Conservation (phyloP, 64 coral and sea anemone genomes). For the Exaiptasia diaphana region DNA sequence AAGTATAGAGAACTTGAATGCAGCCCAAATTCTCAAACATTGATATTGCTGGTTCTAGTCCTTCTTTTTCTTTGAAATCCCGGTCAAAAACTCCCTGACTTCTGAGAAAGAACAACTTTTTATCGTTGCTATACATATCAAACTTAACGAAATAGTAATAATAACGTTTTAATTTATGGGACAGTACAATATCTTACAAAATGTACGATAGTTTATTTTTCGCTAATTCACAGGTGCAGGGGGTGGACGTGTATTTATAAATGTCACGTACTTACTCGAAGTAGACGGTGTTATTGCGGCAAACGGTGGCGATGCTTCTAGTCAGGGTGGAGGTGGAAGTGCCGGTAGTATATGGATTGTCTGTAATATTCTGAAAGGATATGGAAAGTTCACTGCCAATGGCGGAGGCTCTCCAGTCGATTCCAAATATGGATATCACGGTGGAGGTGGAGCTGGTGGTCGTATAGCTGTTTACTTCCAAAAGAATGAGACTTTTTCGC, state of each 20-base stretch:
- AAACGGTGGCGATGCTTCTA: constrained; percentile 55
- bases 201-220: no score
- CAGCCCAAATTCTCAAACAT: no score
- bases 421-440: not conserved
- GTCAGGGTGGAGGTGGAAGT: constrained; percentile 77
- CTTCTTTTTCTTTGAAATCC: no score
- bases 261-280: constrained; percentile 69
- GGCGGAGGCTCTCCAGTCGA: constrained; percentile 46
- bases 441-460: constrained; percentile 76
- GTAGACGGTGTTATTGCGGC: constrained; percentile 62
- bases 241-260: constrained; percentile 72
- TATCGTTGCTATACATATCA: no score
- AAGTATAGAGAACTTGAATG: no score
- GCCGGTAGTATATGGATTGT: constrained; percentile 78
- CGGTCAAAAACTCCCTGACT: no score
- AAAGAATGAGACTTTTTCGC: constrained; percentile 78
- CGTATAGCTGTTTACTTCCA: constrained; percentile 77
- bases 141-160: no score
- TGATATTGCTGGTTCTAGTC: no score
- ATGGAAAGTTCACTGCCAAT: constrained; percentile 79
- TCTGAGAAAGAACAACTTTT: no score
- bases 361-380: constrained; percentile 77
- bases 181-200: no score
- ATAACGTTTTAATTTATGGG: no score
- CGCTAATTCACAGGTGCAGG: no score